phyloP scores from a whole-genome alignment of 2,888 invertebrate genomes.

The Allolobophora icterica region DNA sequence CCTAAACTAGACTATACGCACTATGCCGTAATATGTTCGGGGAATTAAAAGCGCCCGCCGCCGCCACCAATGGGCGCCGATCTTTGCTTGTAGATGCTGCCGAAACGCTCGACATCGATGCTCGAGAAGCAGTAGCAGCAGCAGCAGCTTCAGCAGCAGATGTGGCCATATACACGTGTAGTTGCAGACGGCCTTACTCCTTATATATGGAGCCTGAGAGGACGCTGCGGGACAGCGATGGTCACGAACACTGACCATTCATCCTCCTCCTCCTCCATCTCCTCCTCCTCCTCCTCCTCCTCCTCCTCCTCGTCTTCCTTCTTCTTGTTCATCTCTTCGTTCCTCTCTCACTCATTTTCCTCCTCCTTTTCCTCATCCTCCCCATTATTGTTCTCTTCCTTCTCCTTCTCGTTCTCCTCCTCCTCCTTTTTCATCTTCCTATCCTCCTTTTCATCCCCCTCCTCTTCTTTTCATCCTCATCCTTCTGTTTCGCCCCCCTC shows the following conservation, averaged over 20 bases:
- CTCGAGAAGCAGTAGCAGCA: neutral
- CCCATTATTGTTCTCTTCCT: neutral
- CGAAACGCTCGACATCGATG: slow-evolving; percentile 17
- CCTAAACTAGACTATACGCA: neutral
- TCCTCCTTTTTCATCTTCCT: neutral
- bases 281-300: slow-evolving; percentile 26
- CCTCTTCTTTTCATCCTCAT: neutral
- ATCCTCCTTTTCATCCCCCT: neutral
- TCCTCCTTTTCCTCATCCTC: neutral
- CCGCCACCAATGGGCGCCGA: neutral
- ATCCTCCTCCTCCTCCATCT: neutral
- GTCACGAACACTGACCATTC: neutral
- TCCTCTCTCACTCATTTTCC: slow-evolving; percentile 38
- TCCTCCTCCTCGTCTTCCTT: slow-evolving; percentile 5
- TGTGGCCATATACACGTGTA: neutral
- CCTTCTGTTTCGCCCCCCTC: neutral
- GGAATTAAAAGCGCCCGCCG: neutral
- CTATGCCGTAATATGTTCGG: neutral
- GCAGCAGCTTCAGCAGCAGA: neutral
- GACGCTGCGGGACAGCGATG: slow-evolving; percentile 17
- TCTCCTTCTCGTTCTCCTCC: neutral
- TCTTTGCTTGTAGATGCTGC: neutral
- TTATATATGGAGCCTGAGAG: neutral
- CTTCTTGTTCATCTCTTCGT: neutral
- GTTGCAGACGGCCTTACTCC: neutral